These are phyloP conservation scores for Amphiura filiformis DNA, from an alignment of 35 echinoderm and acorn worm genomes.

Conservation along the genomic window DNA sequence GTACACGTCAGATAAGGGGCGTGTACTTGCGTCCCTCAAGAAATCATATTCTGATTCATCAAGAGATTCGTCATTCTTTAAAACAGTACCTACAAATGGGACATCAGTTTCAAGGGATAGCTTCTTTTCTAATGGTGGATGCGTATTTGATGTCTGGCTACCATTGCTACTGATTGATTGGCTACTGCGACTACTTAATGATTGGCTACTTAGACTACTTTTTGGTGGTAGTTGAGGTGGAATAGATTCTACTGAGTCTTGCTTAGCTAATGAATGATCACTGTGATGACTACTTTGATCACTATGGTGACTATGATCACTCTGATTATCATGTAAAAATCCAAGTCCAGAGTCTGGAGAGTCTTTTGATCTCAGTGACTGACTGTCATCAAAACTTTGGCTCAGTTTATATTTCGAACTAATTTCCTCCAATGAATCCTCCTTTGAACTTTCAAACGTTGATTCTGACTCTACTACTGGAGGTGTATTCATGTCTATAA, in stretches of 20 bases:
- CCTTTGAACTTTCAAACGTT: not conserved
- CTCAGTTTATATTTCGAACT: not conserved
- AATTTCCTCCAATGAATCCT: not conserved
- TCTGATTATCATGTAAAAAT: conserved; percentile 9
- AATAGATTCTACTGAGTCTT: not conserved
- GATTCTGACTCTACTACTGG: not conserved
- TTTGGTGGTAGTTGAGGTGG: not conserved
- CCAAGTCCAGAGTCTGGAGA: not conserved
- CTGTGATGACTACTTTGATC: not conserved
- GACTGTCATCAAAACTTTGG: conserved; percentile 10
- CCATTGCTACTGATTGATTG: not conserved
- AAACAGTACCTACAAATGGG: not conserved
- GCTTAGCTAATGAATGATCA: conserved; percentile 4
- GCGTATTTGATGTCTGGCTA: not conserved
- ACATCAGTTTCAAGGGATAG: not conserved
- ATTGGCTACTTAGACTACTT: not conserved
- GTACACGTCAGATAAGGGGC: not conserved
- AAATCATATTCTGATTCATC: conserved; percentile 8
- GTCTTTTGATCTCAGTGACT: not conserved
- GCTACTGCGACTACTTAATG: not conserved
- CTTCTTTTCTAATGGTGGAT: not conserved
- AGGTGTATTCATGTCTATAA: not conserved
- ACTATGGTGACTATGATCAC: not conserved
- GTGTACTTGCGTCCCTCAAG: not conserved
- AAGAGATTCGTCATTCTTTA: not conserved